phyloP scores from a whole-genome alignment of 1,140 invertebrate species.

The Ceratosolen fusciceps region DNA sequence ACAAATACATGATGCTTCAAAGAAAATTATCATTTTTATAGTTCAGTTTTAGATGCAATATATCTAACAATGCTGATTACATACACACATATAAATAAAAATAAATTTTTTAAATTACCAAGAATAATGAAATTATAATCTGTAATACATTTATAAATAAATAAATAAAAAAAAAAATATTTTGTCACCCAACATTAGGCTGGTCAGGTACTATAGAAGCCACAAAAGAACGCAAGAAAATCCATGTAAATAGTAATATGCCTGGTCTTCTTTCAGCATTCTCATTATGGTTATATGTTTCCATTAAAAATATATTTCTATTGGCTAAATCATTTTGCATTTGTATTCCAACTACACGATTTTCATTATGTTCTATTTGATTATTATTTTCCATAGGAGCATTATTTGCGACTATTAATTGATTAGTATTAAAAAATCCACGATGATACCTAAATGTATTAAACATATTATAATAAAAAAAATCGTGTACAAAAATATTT shows the following conservation, averaged over 20 bases:
- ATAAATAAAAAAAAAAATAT: too few species aligned
- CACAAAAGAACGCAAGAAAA: constrained; percentile 83
- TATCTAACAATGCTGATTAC: too few species aligned
- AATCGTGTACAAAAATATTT: too few species aligned
- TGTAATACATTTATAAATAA: too few species aligned
- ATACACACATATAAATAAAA: too few species aligned
- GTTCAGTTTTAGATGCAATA: too few species aligned
- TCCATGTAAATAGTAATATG: constrained; percentile 79
- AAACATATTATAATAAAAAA: too few species aligned
- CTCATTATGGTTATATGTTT: constrained; percentile 63
- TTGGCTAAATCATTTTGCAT: constrained; percentile 50
- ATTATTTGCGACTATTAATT: constrained; percentile 71
- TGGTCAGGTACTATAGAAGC: constrained; percentile 83
- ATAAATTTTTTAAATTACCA: too few species aligned
- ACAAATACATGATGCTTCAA: too few species aligned
- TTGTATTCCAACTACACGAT: constrained; percentile 7
- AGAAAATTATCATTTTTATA: too few species aligned
- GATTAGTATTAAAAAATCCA: constrained; percentile 77
- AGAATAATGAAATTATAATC: too few species aligned
- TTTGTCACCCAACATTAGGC: constrained; percentile 73
- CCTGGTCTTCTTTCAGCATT: constrained; percentile 74
- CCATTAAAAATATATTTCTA: constrained; percentile 54
- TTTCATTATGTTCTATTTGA: constrained; percentile 34
- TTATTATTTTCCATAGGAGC: constrained; percentile 69
- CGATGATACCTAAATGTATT: constrained; percentile 74